Evolutionary conservation across 2,797 vertebrate species (phyloP), one percentile per base, ranked within the genome.

Genomic region (Eulemur coronatus): DNA sequence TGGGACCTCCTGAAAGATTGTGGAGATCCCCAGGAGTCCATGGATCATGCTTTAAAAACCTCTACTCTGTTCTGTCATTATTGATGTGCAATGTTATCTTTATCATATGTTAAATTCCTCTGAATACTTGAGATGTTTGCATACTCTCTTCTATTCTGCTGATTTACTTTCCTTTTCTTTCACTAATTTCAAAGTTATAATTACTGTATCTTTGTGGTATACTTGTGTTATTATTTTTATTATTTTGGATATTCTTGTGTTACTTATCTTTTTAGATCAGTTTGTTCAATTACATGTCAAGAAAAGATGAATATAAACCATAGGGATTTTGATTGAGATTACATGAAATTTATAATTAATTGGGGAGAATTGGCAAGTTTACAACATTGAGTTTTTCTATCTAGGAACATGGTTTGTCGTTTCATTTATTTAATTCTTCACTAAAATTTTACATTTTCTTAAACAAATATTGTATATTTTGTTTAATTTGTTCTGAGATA

Each of bases 281-380:
- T 24, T 91, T 72, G 33, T 93, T 76, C n/a, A 81, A 0, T 91
- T 94, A 82, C 30, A 93, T 50, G 38, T 78, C 50, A 90, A 69
- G 33, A 78, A 91, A 82, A 87, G 70, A 48, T 70, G 28, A 22
- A 52, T 88, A 67, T 79, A n/a, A 91, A 48, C 57, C 26, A 13
- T 13, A 63, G 46, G 24, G 17, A 20, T 72, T 97, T 84, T 95
- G 43, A 75, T 70, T 82, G 70, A 41, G 28, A 89, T 92, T 89
- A 57, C n/a, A 57, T 92, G 81, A 81, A 94, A 89, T 81, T 94
- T 92, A 70, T 63, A 85, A 63, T 76, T 67, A 85, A 94, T 88
- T 92, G 55, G 82, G 24, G 9, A 26, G 38, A 89, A 57, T 79
- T 75, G 52, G 35, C 12, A 52, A 30, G 22, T 85, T 92, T 76